phyloP scores from a whole-genome alignment of 2,113 vertebrate genomes.

The Haemorhous mexicanus region DNA sequence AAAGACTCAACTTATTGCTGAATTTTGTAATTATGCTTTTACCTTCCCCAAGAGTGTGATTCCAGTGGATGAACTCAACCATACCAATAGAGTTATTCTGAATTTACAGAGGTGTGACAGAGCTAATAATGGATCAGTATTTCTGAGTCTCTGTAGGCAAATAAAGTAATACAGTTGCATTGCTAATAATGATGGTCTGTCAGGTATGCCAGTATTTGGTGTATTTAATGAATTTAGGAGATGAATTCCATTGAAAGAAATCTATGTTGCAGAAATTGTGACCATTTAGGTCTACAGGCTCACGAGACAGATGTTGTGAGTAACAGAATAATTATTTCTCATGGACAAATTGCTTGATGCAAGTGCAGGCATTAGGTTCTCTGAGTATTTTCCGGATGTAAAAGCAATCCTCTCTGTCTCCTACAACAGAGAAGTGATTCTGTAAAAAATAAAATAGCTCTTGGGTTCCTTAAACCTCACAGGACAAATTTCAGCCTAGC shows the following conservation, averaged over 20 bases:
- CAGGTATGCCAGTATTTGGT: background rate
- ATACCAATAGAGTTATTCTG: background rate
- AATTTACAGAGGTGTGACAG: background rate
- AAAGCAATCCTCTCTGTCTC: background rate
- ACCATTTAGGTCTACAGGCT: background rate
- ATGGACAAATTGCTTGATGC: background rate
- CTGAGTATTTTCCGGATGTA: background rate
- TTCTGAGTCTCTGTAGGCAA: background rate
- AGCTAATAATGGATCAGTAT: background rate
- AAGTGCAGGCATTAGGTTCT: background rate
- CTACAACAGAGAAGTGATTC: background rate
- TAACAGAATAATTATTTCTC: background rate
- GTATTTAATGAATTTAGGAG: background rate
- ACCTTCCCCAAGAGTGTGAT: background rate
- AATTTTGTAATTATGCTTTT: background rate
- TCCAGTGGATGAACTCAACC: background rate
- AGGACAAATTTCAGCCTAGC: background rate
- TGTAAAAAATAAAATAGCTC: background rate
- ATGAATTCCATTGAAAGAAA: background rate
- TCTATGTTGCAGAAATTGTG: background rate
- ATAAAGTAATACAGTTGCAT: background rate
- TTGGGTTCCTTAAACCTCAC: background rate
- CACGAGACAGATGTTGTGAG: background rate
- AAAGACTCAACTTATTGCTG: background rate
- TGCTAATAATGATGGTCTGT: background rate